Evolutionary conservation across 2,888 invertebrate genomes (phyloP).

Genomic region (Chloroclysta siterata): DNA sequence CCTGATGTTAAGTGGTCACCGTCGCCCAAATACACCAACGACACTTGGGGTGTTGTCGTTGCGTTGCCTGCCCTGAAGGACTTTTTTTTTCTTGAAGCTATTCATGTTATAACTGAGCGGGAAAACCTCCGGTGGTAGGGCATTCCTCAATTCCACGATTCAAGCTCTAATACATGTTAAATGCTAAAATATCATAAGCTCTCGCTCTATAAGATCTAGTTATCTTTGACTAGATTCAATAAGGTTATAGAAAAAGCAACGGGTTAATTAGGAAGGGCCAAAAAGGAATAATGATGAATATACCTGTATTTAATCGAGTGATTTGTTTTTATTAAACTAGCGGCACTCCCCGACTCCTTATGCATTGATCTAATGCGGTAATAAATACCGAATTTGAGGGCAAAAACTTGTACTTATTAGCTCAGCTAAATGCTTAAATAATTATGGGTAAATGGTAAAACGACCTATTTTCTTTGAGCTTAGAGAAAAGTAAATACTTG

Average conservation of each 20-base stretch:
- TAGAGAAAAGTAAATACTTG: neutral
- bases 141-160: too few relatives aligned
- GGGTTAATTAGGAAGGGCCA: constrained; percentile 17
- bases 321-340: constrained; percentile 16
- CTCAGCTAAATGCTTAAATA: neutral
- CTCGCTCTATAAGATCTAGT: constrained; percentile 24
- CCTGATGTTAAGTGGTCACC: too few relatives aligned
- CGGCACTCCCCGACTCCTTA: constrained; percentile 8
- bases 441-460: neutral
- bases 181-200: neutral
- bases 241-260: constrained; percentile 20
- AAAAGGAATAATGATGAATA: constrained; percentile 27
- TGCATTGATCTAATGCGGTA: constrained; percentile 5
- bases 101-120: too few relatives aligned
- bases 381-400: constrained; percentile 13
- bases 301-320: constrained; percentile 9
- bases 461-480: neutral
- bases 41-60: too few relatives aligned
- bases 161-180: too few relatives aligned
- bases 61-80: too few relatives aligned
- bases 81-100: too few relatives aligned
- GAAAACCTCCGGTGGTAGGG: too few relatives aligned
- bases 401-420: constrained; percentile 8
- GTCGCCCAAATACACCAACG: too few relatives aligned
- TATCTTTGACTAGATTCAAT: constrained; percentile 23